phyloP scores from a whole-genome alignment of 2,888 invertebrate genomes.

The Corbicula japonica region DNA sequence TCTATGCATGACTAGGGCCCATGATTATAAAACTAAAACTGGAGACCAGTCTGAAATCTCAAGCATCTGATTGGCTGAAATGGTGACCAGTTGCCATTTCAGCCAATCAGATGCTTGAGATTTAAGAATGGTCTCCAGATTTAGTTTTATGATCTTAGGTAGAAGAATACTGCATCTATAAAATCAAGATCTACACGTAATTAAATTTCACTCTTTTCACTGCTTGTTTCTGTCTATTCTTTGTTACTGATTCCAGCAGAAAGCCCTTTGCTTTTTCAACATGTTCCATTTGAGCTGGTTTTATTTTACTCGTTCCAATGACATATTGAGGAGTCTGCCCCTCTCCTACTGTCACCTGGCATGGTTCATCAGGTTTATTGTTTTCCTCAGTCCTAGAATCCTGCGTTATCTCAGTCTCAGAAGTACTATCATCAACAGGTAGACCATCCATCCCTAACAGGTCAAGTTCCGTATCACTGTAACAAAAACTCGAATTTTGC shows the following conservation, averaged over 20 bases:
- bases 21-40: no score
- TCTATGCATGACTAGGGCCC: no score
- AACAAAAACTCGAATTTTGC: constrained; percentile 36
- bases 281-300: constrained; percentile 48
- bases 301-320: constrained; percentile 33
- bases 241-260: constrained; percentile 55
- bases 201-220: constrained; percentile 64
- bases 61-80: no score
- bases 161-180: no score
- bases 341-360: neutral
- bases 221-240: constrained; percentile 21
- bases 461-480: constrained; percentile 19
- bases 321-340: constrained; percentile 3
- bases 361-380: neutral
- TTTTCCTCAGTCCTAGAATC: constrained; percentile 11
- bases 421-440: constrained; percentile 19
- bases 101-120: no score
- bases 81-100: no score
- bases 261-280: constrained; percentile 61
- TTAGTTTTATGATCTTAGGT: no score
- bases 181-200: constrained; percentile 36
- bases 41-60: no score
- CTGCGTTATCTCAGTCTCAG: constrained; percentile 11
- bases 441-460: constrained; percentile 8
- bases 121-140: no score